phyloP scores from a whole-genome alignment of 2,888 invertebrate genomes.

The Brachypterus glaber region DNA sequence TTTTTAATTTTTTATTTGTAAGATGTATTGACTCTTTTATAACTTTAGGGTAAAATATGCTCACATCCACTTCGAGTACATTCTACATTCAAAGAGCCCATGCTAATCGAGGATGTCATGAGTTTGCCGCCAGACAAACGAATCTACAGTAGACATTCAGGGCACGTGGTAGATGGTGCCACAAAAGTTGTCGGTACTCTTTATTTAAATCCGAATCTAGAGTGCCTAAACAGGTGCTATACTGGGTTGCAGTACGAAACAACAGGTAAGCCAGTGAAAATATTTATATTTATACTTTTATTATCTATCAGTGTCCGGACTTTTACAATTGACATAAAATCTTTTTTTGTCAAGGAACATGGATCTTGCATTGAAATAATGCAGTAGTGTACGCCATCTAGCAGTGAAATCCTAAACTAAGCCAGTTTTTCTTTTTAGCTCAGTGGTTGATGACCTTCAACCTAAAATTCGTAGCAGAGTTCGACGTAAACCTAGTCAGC shows the following conservation, averaged over 20 bases:
- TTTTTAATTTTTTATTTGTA: not conserved
- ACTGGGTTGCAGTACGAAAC: constrained; percentile 59
- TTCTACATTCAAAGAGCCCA: constrained; percentile 69
- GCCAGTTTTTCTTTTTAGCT: constrained; percentile 39
- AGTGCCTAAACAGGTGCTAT: constrained; percentile 68
- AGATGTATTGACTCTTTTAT: not conserved
- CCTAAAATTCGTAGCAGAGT: constrained; percentile 56
- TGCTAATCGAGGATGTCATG: constrained; percentile 63
- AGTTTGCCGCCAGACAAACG: constrained; percentile 55
- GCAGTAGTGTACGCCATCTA: too few species aligned
- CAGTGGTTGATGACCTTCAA: constrained; percentile 59
- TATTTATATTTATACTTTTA: too few species aligned
- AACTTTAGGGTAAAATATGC: constrained; percentile 64
- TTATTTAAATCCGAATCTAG: constrained; percentile 62
- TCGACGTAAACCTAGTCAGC: constrained; percentile 58
- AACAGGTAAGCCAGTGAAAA: constrained; percentile 56
- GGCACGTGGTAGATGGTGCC: constrained; percentile 44
- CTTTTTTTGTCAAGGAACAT: too few species aligned
- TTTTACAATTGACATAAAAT: too few species aligned
- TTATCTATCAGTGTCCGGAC: too few species aligned
- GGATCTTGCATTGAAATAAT: too few species aligned
- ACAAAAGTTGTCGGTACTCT: constrained; percentile 50
- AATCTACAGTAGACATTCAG: constrained; percentile 45
- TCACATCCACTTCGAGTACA: constrained; percentile 67
- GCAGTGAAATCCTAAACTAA: too few species aligned